phyloP scores from a whole-genome alignment of 2,888 invertebrate species.

The Eremobia ochroleuca region DNA sequence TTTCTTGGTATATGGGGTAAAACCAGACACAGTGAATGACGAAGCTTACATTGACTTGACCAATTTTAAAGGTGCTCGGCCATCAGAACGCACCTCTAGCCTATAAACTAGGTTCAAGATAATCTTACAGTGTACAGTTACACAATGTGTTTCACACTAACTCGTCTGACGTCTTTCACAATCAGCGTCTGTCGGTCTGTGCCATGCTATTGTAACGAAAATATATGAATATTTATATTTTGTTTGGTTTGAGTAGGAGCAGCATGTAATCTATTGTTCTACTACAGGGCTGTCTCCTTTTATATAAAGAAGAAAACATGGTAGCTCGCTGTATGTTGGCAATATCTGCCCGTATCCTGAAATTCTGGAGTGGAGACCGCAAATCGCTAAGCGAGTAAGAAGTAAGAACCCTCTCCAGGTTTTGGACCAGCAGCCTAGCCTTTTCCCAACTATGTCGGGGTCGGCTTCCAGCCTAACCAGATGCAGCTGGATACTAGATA shows the following conservation, averaged over 20 bases:
- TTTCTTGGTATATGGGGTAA: too few relatives aligned
- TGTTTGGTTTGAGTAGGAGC: neutral
- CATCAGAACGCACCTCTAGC: slow-evolving; percentile 41
- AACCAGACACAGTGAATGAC: too few relatives aligned
- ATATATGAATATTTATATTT: slow-evolving; percentile 22
- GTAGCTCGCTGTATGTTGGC: neutral
- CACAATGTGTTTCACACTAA: slow-evolving; percentile 27
- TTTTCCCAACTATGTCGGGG: neutral
- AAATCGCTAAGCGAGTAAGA: neutral
- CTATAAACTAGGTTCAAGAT: slow-evolving; percentile 44
- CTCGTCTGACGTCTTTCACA: slow-evolving; percentile 34
- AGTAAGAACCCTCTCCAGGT: neutral
- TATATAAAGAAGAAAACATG: neutral
- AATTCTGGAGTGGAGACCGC: neutral
- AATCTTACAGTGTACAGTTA: slow-evolving; percentile 29
- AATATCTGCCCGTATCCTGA: neutral
- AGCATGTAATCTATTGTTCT: neutral
- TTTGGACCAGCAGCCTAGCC: neutral
- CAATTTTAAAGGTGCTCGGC: neutral
- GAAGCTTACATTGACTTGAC: neutral
- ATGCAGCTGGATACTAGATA: neutral
- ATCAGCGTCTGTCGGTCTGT: slow-evolving; percentile 43
- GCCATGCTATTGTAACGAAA: slow-evolving; percentile 5
- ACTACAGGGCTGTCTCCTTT: neutral
- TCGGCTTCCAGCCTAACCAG: neutral